A percentile compares a stretch with the other conserved stretches of the same genome.
phyloP scores from a whole-genome alignment of 2,888 invertebrate species.

The Petrolisthes manimaculis region DNA sequence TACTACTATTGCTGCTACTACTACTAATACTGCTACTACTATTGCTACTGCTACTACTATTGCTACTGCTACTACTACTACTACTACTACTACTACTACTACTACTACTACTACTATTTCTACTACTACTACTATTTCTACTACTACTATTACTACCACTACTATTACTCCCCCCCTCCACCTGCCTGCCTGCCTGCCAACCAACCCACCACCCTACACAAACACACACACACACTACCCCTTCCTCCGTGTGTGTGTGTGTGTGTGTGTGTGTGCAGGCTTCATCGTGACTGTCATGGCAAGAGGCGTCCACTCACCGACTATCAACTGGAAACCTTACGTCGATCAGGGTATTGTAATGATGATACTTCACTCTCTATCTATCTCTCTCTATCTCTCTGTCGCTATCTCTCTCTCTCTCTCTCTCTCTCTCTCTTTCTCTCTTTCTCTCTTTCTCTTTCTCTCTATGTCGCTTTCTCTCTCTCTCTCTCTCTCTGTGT shows the following conservation, averaged over 20 bases:
- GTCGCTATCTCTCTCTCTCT: no score
- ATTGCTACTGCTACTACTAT: not conserved
- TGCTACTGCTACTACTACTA: conserved; percentile 21
- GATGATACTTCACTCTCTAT: no score
- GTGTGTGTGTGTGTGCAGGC: conserved; percentile 56
- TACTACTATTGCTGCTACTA: not conserved
- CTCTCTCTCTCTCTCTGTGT: not conserved
- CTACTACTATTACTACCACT: not conserved
- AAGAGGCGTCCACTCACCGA: conserved; percentile 60
- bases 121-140: not conserved
- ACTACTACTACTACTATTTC: no score
- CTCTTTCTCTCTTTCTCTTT: not conserved
- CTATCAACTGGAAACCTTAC: conserved; percentile 63
- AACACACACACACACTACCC: no score
- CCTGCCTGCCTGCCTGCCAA: not conserved
- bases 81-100: not conserved
- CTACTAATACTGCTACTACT: not conserved
- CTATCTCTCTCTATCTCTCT: no score
- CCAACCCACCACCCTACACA: no score
- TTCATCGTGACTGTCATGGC: conserved; percentile 61
- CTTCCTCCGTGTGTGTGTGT: no score
- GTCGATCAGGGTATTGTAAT: conserved; percentile 60
- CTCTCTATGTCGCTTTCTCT: not conserved
- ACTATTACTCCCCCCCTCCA: not conserved
- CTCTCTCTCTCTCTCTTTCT: not conserved